Conservation (phyloP, 2,888 invertebrate species). For the Parascotia fuliginaria region DNA sequence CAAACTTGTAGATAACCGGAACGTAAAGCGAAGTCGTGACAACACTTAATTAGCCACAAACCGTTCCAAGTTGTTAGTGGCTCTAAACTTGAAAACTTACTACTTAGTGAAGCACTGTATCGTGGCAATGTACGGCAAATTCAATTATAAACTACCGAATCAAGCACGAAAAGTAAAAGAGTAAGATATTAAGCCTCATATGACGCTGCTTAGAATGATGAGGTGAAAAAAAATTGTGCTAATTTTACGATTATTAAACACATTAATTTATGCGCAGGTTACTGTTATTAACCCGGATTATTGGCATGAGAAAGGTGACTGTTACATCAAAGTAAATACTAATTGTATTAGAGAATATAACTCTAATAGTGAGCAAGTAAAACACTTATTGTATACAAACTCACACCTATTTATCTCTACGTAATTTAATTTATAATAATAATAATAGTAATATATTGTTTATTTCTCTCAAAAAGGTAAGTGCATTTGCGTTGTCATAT, state of each 20-base stretch:
- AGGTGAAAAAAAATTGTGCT: neutral
- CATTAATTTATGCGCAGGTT: conserved; percentile 2
- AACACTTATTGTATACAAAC: too few relatives aligned
- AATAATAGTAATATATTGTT: too few relatives aligned
- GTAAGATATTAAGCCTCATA: too few relatives aligned
- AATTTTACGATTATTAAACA: neutral
- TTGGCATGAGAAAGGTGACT: conserved; percentile 4
- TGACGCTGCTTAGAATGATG: too few relatives aligned
- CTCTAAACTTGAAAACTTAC: conserved; percentile 9
- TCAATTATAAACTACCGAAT: neutral
- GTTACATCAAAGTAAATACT: neutral
- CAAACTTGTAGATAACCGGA: neutral
- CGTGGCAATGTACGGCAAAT: neutral
- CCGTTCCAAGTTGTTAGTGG: conserved; percentile 1
- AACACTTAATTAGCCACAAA: conserved; percentile 5
- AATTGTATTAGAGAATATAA: neutral
- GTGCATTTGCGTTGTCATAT: too few relatives aligned
- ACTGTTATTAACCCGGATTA: conserved; percentile 7
- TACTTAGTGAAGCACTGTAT: conserved; percentile 4
- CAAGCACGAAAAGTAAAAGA: too few relatives aligned
- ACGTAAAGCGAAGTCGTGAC: conserved; percentile 3
- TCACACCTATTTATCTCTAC: too few relatives aligned
- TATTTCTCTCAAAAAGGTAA: too few relatives aligned
- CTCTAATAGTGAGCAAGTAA: too few relatives aligned
- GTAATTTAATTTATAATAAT: too few relatives aligned